These are phyloP conservation scores for Calidris pugnax DNA, from an alignment of 2,113 vertebrate species.

Conservation along the genomic window DNA sequence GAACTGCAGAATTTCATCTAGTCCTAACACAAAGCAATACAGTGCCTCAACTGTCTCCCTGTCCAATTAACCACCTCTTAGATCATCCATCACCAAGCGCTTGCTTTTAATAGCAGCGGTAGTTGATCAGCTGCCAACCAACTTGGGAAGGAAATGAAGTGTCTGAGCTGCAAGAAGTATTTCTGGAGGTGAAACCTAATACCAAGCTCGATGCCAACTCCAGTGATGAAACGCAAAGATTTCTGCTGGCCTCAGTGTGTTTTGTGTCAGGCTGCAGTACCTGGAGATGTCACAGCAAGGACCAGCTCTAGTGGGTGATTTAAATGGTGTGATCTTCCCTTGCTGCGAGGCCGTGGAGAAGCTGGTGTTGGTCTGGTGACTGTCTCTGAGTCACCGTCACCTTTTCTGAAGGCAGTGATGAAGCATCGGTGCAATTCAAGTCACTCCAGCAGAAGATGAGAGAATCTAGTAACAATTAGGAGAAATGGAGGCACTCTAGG, in stretches of 20 bases:
- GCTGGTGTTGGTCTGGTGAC: not conserved
- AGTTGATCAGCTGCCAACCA: not conserved
- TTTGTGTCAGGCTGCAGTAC: not conserved
- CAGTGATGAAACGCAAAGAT: not conserved
- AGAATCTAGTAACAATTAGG: not conserved
- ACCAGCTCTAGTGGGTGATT: rapidly evolving
- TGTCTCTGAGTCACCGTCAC: not conserved
- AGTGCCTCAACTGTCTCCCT: not conserved
- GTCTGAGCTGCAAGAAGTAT: not conserved
- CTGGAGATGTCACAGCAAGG: not conserved
- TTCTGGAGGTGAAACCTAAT: not conserved
- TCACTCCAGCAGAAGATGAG: not conserved
- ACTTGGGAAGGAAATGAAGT: not conserved
- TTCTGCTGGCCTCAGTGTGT: rapidly evolving
- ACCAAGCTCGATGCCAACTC: not conserved
- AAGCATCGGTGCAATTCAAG: not conserved
- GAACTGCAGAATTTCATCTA: not conserved
- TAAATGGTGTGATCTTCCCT: not conserved
- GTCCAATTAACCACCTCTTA: not conserved
- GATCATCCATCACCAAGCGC: not conserved
- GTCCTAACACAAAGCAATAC: not conserved
- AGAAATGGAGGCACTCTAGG: no score
- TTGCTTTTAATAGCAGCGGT: not conserved
- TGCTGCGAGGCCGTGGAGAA: not conserved
- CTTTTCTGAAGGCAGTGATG: not conserved